Evolutionary conservation across 1,140 invertebrate species (phyloP), one percentile per base, ranked within the genome.

Genomic region (Plodia interpunctella): DNA sequence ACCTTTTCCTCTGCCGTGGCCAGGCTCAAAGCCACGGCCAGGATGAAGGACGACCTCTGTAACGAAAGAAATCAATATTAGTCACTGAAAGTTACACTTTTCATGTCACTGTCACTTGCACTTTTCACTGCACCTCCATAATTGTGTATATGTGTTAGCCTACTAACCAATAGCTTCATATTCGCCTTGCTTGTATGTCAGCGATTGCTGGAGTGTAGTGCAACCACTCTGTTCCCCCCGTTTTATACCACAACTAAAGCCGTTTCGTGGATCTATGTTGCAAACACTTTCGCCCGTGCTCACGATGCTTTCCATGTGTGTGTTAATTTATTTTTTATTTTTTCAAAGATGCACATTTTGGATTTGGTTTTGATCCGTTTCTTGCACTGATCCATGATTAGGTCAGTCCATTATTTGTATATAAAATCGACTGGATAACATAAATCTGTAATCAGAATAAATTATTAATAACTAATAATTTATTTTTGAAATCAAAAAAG

Each of bases 1-100:
- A 90, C 90, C 70, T 91, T 91, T 66, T 90, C 90, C 72, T 90
- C 89, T 80, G 90, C 83, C 81, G 81, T 84, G 79, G 82, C 83
- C 81, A 90, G 83, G 80, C 83, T 78, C 75, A 90, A 72, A 75
- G 82, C 90, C 82, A 88, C 87, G 86, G 87, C 87, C 82, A 88
- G 72, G 84, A 90, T 75, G 62, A 90, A 78, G 79, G 79, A 74
- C 77, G 83, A 82, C 67, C 82, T 86, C 90, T 90, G 86, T 21
- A 74, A 74, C 5, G 62, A 62, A 57, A 67, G 50, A 62, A 71
- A 38, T 57, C 32, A 32, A 57, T 18, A 21, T 57, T 55, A 55
- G 30, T 11, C 30, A 32, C 30, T 11, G 11, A 32, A 32, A 32
- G 2, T 32, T 6, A 32, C 6, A 6, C 18, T 52, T 25, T 25